Evolutionary conservation across 1,140 invertebrate genomes (phyloP).

Genomic region (Cataglyphis hispanica): DNA sequence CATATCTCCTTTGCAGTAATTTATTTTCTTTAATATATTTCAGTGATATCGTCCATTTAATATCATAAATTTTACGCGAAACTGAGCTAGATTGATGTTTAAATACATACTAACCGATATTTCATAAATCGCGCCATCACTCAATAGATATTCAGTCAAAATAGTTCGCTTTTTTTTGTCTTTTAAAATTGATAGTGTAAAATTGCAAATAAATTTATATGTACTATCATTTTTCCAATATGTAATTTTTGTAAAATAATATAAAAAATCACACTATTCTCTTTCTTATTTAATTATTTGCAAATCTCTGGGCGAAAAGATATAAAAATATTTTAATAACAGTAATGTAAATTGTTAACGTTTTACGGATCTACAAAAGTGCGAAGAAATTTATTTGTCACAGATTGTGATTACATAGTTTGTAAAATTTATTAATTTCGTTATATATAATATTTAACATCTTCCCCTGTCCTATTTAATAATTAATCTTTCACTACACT

Average conservation of each 20-base stretch:
- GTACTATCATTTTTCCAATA: not conserved
- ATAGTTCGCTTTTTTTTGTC: not conserved
- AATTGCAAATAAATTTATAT: not conserved
- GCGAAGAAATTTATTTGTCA: not conserved
- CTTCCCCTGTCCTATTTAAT: not conserved
- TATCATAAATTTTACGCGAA: slow-evolving; percentile 6
- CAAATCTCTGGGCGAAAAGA: not conserved
- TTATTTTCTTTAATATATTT: slow-evolving; percentile 24
- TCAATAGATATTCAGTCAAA: not conserved
- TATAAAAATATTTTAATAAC: not conserved
- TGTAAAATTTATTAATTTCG: not conserved
- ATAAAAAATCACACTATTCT: not conserved
- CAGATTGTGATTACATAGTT: not conserved
- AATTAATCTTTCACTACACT: not conserved
- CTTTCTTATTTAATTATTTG: not conserved
- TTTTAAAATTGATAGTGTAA: not conserved
- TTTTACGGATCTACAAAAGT: not conserved
- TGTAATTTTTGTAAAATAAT: not conserved
- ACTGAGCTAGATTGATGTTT: slow-evolving; percentile 14
- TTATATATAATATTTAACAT: not conserved
- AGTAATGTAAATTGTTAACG: not conserved
- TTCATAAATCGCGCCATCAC: not conserved
- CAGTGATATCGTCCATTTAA: not conserved
- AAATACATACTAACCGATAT: not conserved
- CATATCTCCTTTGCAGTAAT: not conserved